phyloP scores from a whole-genome alignment of 1,140 invertebrate genomes.

The Papilio aristodemus region DNA sequence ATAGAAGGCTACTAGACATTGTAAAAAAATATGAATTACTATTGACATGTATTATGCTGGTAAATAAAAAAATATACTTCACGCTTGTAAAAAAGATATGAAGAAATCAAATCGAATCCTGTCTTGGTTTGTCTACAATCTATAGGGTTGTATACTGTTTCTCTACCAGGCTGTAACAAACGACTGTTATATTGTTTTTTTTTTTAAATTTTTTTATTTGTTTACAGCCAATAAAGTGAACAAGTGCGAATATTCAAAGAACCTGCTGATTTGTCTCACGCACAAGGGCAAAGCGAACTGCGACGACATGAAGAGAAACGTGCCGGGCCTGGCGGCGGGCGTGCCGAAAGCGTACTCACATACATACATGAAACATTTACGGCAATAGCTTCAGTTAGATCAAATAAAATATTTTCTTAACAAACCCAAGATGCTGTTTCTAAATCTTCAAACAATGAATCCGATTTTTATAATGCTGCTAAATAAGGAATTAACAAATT shows the following conservation, averaged over 20 bases:
- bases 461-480: background rate
- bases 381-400: constrained; percentile 4
- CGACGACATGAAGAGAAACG: constrained; percentile 80
- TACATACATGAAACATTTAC: constrained; percentile 1
- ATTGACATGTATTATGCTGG: no score
- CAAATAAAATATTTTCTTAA: background rate
- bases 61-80: no score
- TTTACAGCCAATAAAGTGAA: constrained; percentile 74
- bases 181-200: no score
- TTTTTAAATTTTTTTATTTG: constrained; percentile 13
- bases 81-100: no score
- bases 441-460: constrained; percentile 7
- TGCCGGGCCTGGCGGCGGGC: background rate
- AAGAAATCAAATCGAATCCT: no score
- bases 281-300: constrained; percentile 81
- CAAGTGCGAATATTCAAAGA: constrained; percentile 78
- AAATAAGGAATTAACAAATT: background rate
- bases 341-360: constrained; percentile 2
- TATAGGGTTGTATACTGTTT: no score
- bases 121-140: no score
- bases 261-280: constrained; percentile 78
- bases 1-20: no score
- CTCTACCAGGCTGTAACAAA: no score
- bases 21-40: no score
- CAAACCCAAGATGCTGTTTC: background rate